phyloP scores from a whole-genome alignment of 2,113 vertebrate species.

The Mungos mungo region DNA sequence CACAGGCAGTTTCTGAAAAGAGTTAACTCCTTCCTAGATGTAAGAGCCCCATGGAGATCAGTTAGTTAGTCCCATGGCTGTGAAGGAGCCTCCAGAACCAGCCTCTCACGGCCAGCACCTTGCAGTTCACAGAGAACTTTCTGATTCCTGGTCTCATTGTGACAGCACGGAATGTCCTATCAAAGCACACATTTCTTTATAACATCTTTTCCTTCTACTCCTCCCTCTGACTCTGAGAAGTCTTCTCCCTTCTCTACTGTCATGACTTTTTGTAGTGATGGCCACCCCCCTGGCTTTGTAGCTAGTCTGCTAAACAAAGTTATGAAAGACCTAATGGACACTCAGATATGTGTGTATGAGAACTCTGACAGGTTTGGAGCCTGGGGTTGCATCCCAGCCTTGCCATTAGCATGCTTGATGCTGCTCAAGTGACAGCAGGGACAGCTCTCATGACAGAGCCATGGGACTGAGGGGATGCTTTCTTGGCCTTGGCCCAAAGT shows the following conservation, averaged over 20 bases:
- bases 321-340: neutral
- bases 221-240: neutral
- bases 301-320: neutral
- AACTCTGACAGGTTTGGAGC: neutral
- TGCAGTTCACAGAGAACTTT: neutral
- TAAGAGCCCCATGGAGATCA: neutral
- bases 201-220: neutral
- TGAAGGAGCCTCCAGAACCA: neutral
- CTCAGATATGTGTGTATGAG: accelerated
- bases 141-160: neutral
- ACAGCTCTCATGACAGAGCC: neutral
- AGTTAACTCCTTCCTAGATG: neutral
- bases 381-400: neutral
- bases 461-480: neutral
- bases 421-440: neutral
- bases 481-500: neutral
- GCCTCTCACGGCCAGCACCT: neutral
- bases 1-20: neutral
- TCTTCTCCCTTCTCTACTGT: neutral
- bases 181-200: neutral
- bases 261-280: neutral
- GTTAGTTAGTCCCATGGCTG: neutral
- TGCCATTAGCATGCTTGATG: neutral
- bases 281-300: neutral
- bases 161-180: slow-evolving; percentile 49